phyloP scores from a whole-genome alignment of 2,797 vertebrate species.

The Intellagama lesueurii region DNA sequence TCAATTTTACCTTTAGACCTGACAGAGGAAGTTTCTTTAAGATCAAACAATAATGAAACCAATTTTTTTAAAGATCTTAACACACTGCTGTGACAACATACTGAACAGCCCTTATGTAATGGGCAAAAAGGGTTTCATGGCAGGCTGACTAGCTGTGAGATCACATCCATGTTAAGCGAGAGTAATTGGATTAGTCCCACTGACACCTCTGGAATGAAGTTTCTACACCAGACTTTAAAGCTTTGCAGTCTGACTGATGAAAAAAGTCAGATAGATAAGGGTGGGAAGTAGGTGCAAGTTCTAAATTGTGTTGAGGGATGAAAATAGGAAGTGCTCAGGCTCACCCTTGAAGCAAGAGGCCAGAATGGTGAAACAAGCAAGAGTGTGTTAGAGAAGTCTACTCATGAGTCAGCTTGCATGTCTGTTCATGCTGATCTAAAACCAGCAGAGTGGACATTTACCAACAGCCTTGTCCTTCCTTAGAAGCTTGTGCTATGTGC shows the following conservation, averaged over 20 bases:
- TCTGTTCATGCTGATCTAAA: not conserved
- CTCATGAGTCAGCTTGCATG: no score
- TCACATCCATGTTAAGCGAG: not conserved
- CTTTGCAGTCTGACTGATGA: not conserved
- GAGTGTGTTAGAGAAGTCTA: not conserved
- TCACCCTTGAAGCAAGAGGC: constrained; percentile 5
- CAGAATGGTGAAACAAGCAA: not conserved
- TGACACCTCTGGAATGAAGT: not conserved
- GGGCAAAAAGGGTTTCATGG: not conserved
- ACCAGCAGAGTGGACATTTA: not conserved
- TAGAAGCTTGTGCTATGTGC: not conserved
- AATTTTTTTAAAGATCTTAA: constrained; percentile 41
- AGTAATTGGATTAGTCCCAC: not conserved
- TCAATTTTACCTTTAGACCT: constrained; percentile 55
- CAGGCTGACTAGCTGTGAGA: not conserved
- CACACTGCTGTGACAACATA: not conserved
- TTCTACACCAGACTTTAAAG: not conserved
- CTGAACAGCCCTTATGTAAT: not conserved
- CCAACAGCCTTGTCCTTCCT: no score
- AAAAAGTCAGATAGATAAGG: constrained; percentile 34
- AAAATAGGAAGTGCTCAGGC: constrained; percentile 50
- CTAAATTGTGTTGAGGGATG: constrained; percentile 44
- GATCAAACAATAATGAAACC: constrained; percentile 57
- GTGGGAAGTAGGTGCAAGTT: constrained; percentile 54
- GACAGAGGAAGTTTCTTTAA: constrained; percentile 64